These are phyloP conservation scores for Horisme vitalbata DNA, from an alignment of 2,888 invertebrate species.

Conservation along the genomic window DNA sequence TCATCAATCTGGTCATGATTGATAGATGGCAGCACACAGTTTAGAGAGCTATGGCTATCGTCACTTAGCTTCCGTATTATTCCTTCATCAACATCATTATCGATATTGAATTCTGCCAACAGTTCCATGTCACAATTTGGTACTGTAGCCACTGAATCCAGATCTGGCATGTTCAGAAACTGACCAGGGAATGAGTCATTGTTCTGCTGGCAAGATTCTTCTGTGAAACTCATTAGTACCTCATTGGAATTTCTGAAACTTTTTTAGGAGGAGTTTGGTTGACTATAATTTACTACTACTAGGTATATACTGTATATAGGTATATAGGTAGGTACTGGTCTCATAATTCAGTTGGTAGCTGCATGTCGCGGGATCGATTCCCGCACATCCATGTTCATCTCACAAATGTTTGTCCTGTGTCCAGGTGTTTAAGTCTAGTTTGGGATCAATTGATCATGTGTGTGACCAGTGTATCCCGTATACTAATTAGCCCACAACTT, in stretches of 20 bases:
- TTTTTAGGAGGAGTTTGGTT: not conserved
- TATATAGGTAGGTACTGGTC: no score
- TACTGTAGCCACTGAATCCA: constrained; percentile 53
- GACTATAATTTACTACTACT: no score
- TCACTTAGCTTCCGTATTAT: constrained; percentile 49
- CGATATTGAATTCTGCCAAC: constrained; percentile 68
- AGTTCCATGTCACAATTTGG: constrained; percentile 57
- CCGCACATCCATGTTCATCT: no score
- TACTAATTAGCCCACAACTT: no score
- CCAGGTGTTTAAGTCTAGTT: no score
- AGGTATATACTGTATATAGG: no score
- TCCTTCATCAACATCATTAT: constrained; percentile 56
- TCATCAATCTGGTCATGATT: constrained; percentile 69
- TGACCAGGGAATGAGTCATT: constrained; percentile 57
- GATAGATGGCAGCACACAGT: constrained; percentile 74
- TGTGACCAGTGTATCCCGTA: no score
- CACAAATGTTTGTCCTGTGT: no score
- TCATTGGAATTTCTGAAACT: constrained; percentile 52
- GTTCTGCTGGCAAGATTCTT: constrained; percentile 53
- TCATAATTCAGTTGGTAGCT: no score
- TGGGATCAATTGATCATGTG: no score
- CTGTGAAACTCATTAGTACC: constrained; percentile 56
- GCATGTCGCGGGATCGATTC: no score
- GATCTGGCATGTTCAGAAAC: constrained; percentile 71
- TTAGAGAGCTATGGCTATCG: constrained; percentile 57